A percentile compares a stretch with the other conserved stretches of the same genome.
These are phyloP conservation scores for Drymodes brunneopygia DNA, from an alignment of 2,113 vertebrate genomes.

Conservation along the genomic window DNA sequence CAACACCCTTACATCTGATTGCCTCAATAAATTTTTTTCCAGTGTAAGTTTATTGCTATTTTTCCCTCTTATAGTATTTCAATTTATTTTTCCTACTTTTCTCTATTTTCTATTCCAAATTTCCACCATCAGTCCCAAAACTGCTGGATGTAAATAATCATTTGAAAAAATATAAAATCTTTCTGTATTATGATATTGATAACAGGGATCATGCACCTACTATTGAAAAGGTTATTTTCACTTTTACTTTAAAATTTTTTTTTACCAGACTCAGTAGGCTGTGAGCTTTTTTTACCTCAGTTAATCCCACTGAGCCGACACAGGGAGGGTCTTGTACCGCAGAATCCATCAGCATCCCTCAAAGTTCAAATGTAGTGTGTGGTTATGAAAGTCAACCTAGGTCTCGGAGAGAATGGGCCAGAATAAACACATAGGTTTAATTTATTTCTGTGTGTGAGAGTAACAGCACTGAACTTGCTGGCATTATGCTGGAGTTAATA, in stretches of 20 bases:
- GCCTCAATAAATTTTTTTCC: neutral
- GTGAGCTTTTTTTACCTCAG: neutral
- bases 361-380: conserved; percentile 9
- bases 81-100: neutral
- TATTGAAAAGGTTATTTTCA: neutral
- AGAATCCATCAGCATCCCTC: neutral
- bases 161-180: neutral
- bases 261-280: neutral
- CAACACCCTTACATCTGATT: neutral
- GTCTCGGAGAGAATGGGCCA: neutral
- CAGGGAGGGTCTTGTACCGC: neutral
- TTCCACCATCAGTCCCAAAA: neutral
- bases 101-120: neutral
- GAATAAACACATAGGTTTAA: conserved; percentile 9
- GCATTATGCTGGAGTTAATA: neutral
- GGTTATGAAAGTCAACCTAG: conserved; percentile 5
- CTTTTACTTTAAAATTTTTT: neutral
- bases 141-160: neutral
- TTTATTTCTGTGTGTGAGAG: conserved; percentile 2
- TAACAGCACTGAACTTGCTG: neutral
- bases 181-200: neutral
- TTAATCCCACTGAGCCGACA: neutral
- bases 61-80: neutral
- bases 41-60: neutral
- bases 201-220: neutral